A percentile compares a stretch with the other conserved stretches of the same genome.
Conservation (phyloP, 1,140 invertebrate species). For the Drosophila bocqueti region DNA sequence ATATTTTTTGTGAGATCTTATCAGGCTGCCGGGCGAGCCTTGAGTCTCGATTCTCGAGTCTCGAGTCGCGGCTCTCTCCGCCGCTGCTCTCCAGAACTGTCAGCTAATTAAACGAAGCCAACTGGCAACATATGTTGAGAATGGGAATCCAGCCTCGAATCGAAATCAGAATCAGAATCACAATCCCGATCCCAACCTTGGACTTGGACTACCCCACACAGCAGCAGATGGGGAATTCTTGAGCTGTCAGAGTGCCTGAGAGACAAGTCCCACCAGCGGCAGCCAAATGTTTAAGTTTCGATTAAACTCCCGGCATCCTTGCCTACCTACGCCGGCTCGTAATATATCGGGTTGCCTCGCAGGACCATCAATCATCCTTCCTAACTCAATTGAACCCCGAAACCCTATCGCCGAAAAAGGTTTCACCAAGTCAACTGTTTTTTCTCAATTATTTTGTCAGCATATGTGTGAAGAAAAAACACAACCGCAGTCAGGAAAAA, state of each 20-base stretch:
- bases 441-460: conserved; percentile 80
- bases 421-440: conserved; percentile 45
- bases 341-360: conserved; percentile 7
- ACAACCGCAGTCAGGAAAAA: conserved; percentile 64
- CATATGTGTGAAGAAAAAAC: conserved; percentile 77
- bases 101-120: conserved; percentile 81
- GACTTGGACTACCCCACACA: conserved; percentile 54
- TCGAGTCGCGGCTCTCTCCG: conserved; percentile 14
- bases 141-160: conserved; percentile 21
- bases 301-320: conserved; percentile 15
- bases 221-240: conserved; percentile 37
- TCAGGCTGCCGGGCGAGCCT: conserved; percentile 41
- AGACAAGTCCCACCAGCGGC: conserved; percentile 33
- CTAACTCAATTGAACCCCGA: conserved; percentile 39
- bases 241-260: conserved; percentile 27
- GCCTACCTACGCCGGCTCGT: conserved; percentile 11
- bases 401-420: conserved; percentile 19
- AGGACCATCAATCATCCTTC: conserved; percentile 37
- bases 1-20: conserved; percentile 63
- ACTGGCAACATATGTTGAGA: conserved; percentile 79
- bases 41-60: conserved; percentile 1
- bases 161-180: conserved; percentile 23
- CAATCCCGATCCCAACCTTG: conserved; percentile 27
- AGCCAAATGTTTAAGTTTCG: conserved; percentile 17
- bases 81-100: conserved; percentile 52